These are phyloP conservation scores for Bergia sp. DNA, from an alignment of 92 coral and sea anemone genomes.

Conservation along the genomic window DNA sequence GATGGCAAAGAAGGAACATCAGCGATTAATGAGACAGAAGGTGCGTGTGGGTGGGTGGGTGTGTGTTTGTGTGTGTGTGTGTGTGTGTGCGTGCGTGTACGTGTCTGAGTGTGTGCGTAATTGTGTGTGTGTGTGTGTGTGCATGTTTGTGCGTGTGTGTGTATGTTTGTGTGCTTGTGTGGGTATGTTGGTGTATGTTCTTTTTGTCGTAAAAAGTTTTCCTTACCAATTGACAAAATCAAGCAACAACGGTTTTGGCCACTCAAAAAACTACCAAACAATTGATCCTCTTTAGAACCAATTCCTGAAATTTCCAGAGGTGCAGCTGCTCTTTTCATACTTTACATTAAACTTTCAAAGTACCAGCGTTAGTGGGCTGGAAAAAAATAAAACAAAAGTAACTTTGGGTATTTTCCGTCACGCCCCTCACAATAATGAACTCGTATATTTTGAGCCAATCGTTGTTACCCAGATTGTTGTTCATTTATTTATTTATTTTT, in stretches of 20 bases:
- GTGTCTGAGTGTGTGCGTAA: background rate
- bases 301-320: no score
- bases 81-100: background rate
- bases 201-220: background rate
- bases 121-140: background rate
- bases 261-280: no score
- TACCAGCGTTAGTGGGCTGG: no score
- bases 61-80: background rate
- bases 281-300: no score
- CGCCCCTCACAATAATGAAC: no score
- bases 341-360: no score
- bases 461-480: no score
- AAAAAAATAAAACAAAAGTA: no score
- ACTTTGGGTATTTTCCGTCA: no score
- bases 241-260: no score
- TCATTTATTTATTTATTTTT: background rate
- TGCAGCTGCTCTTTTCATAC: no score
- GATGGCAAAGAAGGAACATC: slow-evolving; percentile 92
- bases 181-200: background rate
- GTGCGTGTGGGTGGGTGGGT: slow-evolving; percentile 18
- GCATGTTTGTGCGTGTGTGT: background rate
- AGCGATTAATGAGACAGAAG: slow-evolving; percentile 83
- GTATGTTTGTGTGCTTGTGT: background rate
- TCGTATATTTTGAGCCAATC: no score
- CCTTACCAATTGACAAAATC: background rate